These are phyloP conservation scores for Enchytraeus crypticus DNA, from an alignment of 2,888 invertebrate species.

Conservation along the genomic window DNA sequence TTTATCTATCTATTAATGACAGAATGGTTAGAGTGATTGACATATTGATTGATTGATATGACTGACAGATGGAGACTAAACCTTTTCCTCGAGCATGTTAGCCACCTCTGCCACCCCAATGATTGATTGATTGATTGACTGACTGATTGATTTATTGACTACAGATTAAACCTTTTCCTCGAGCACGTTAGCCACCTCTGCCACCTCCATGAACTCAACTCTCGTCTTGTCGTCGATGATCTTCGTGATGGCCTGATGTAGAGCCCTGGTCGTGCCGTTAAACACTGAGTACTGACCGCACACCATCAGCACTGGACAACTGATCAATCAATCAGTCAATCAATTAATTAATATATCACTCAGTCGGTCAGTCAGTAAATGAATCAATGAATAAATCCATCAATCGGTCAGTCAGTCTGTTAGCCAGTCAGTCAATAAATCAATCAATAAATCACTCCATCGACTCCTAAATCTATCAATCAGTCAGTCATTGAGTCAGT, in stretches of 20 bases:
- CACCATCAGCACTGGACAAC: slow-evolving; percentile 57
- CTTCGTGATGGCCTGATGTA: slow-evolving; percentile 36
- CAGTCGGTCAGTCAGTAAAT: too few relatives aligned
- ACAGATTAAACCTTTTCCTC: slow-evolving; percentile 75
- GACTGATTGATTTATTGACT: too few relatives aligned
- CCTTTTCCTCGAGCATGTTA: slow-evolving; percentile 74
- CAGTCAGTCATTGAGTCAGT: too few relatives aligned
- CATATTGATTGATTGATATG: too few relatives aligned
- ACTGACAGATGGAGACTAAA: slow-evolving; percentile 75
- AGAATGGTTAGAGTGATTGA: too few relatives aligned
- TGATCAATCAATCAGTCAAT: slow-evolving; percentile 39
- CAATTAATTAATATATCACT: too few relatives aligned
- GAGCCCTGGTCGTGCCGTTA: slow-evolving; percentile 63
- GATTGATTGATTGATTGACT: too few relatives aligned
- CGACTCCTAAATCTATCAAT: too few relatives aligned
- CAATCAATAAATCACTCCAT: too few relatives aligned
- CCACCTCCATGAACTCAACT: slow-evolving; percentile 73
- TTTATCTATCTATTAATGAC: too few relatives aligned
- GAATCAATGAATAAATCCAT: too few relatives aligned
- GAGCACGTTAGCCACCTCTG: slow-evolving; percentile 74
- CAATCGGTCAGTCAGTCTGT: too few relatives aligned
- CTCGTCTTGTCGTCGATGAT: slow-evolving; percentile 61
- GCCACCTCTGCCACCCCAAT: slow-evolving; percentile 76
- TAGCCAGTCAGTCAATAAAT: neutral
- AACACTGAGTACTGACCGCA: slow-evolving; percentile 58